Evolutionary conservation across 2,113 vertebrate species (phyloP).

Genomic region (Coptodon bakossiorum): DNA sequence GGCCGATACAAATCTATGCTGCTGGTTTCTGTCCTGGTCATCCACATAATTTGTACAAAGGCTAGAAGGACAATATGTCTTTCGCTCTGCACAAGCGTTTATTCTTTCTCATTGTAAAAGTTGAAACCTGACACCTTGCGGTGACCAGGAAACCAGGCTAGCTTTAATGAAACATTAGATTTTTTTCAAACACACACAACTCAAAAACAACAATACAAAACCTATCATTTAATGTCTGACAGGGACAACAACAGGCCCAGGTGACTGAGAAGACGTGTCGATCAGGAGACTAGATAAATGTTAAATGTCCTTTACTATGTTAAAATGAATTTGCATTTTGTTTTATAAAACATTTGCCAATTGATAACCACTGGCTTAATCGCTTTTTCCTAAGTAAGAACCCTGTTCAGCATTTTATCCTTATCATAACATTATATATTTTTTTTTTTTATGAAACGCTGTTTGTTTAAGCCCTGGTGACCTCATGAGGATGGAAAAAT

Average conservation of each 20-base stretch:
- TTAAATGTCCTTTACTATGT: background rate
- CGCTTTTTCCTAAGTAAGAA: background rate
- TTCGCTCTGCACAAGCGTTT: background rate
- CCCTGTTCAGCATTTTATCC: background rate
- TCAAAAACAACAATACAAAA: background rate
- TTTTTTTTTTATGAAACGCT: background rate
- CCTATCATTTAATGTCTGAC: background rate
- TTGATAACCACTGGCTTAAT: background rate
- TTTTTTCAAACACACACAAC: background rate
- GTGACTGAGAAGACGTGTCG: background rate
- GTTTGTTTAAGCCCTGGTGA: background rate
- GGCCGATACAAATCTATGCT: background rate
- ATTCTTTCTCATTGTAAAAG: conserved; percentile 17
- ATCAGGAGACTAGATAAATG: background rate
- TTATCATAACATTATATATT: background rate
- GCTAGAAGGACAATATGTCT: background rate
- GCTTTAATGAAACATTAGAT: background rate
- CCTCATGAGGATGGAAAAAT: background rate
- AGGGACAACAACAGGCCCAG: background rate
- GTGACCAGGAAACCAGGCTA: conserved; percentile 3
- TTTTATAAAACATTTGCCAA: background rate
- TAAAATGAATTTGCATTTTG: background rate
- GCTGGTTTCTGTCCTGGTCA: background rate
- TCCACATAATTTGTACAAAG: background rate
- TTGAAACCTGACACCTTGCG: conserved; percentile 29